phyloP scores from a whole-genome alignment of 2,888 invertebrate genomes.

The Phymatocera aterrima region DNA sequence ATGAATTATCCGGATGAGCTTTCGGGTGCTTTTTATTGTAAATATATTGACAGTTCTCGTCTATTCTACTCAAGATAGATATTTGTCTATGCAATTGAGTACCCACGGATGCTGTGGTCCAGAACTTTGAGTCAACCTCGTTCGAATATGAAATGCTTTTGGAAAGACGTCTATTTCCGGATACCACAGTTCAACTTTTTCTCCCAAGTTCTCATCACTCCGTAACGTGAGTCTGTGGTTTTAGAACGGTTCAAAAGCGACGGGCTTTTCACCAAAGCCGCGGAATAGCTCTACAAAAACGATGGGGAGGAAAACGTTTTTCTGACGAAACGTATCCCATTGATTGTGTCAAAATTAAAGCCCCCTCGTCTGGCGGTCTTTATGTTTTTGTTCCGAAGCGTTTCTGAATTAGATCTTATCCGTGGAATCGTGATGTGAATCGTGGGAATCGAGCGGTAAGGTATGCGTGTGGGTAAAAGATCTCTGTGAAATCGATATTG shows the following conservation, averaged over 20 bases:
- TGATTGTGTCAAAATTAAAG: slow-evolving; percentile 31
- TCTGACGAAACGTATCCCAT: slow-evolving; percentile 19
- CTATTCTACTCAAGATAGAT: too few relatives aligned
- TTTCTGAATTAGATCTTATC: slow-evolving; percentile 18
- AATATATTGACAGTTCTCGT: too few relatives aligned
- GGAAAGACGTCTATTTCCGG: slow-evolving; percentile 17
- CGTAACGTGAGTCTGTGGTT: slow-evolving; percentile 10
- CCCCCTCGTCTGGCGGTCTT: neutral
- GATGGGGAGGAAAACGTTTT: neutral
- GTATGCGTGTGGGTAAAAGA: neutral
- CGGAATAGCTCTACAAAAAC: slow-evolving; percentile 3
- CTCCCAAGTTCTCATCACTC: slow-evolving; percentile 4
- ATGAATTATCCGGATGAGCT: too few relatives aligned
- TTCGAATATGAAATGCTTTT: slow-evolving; percentile 18
- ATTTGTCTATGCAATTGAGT: neutral
- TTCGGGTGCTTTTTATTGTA: too few relatives aligned
- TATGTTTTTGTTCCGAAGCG: slow-evolving; percentile 1
- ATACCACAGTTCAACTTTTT: neutral
- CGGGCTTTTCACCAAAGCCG: slow-evolving; percentile 33
- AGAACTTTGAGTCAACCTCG: neutral
- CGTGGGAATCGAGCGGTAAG: neutral
- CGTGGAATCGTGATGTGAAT: neutral
- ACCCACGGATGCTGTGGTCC: neutral
- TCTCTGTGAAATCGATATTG: neutral
- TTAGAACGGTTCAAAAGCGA: slow-evolving; percentile 38